A percentile compares a stretch with the other conserved stretches of the same genome.
These are phyloP conservation scores for Desmophyllum pertusum DNA, from an alignment of 92 coral and sea anemone genomes.

Conservation along the genomic window DNA sequence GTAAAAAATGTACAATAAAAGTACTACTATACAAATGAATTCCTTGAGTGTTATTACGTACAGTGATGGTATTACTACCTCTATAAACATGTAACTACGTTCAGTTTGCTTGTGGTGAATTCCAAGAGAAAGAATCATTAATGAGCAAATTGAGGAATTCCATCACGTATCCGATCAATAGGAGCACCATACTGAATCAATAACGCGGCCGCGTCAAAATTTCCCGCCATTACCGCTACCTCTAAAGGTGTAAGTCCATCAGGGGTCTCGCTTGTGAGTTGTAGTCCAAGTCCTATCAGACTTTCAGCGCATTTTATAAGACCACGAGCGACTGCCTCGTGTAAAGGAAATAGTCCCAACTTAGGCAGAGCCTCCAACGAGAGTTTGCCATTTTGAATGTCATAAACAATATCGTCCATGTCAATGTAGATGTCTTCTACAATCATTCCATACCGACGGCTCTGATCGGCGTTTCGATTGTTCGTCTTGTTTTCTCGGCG, in stretches of 20 bases:
- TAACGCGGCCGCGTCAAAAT: constrained; percentile 78
- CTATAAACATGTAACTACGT: too few relatives aligned
- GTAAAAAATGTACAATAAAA: not conserved
- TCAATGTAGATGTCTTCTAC: constrained; percentile 39
- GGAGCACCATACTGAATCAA: constrained; percentile 85
- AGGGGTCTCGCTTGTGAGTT: constrained; percentile 70
- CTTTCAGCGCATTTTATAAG: constrained; percentile 60
- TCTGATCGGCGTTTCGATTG: constrained; percentile 12
- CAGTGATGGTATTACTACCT: not conserved
- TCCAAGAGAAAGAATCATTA: not conserved
- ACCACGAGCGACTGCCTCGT: constrained; percentile 79
- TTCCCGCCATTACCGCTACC: constrained; percentile 80
- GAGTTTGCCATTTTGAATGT: constrained; percentile 54
- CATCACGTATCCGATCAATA: constrained; percentile 82
- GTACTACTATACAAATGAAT: not conserved
- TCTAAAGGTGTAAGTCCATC: constrained; percentile 85
- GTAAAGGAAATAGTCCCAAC: constrained; percentile 73
- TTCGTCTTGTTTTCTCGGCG: constrained; percentile 15
- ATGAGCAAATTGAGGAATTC: constrained; percentile 47
- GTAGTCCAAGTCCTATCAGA: constrained; percentile 71
- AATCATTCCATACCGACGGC: constrained; percentile 43
- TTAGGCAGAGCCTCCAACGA: constrained; percentile 49
- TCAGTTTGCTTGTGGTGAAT: not conserved
- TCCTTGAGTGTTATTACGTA: not conserved
- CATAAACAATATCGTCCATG: constrained; percentile 41